Evolutionary conservation across 1,140 invertebrate genomes (phyloP).

Genomic region (Lepidostoma basale): DNA sequence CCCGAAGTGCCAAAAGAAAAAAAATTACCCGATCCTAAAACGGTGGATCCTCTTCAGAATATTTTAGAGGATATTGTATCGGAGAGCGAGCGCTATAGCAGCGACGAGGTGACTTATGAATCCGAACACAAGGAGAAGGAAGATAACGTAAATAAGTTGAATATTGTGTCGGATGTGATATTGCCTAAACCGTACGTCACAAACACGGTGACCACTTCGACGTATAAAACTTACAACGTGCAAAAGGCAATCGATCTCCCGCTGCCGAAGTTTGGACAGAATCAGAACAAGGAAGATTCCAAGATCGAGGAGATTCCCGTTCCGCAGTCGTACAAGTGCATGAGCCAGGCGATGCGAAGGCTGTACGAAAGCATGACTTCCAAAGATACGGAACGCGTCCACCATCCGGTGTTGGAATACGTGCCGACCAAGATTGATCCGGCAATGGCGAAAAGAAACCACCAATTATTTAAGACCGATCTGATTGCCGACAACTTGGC

Average conservation of each 20-base stretch:
- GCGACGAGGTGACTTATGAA: constrained; percentile 25
- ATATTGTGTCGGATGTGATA: background rate
- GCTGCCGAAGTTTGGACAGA: background rate
- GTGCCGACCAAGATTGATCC: constrained; percentile 56
- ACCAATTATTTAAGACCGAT: constrained; percentile 58
- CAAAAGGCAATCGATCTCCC: background rate
- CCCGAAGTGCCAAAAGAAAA: constrained; percentile 34
- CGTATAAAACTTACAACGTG: background rate
- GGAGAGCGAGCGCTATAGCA: constrained; percentile 42
- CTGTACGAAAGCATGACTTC: constrained; percentile 36
- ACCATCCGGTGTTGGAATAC: constrained; percentile 51
- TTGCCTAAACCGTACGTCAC: background rate
- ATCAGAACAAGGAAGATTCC: background rate
- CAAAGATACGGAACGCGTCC: background rate
- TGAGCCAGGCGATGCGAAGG: constrained; percentile 36
- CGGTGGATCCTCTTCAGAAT: constrained; percentile 1
- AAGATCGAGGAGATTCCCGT: background rate
- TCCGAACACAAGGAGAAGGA: constrained; percentile 5
- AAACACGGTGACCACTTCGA: background rate
- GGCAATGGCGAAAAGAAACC: constrained; percentile 55
- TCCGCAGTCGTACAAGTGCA: background rate
- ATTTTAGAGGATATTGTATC: constrained; percentile 43
- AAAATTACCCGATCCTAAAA: background rate
- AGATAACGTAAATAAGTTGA: constrained; percentile 1
- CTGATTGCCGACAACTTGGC: constrained; percentile 53